Percentiles rank a stretch among this genome's conserved stretches.
Conservation (phyloP, 2,888 invertebrate genomes). For the Drosophila buzzatii region DNA sequence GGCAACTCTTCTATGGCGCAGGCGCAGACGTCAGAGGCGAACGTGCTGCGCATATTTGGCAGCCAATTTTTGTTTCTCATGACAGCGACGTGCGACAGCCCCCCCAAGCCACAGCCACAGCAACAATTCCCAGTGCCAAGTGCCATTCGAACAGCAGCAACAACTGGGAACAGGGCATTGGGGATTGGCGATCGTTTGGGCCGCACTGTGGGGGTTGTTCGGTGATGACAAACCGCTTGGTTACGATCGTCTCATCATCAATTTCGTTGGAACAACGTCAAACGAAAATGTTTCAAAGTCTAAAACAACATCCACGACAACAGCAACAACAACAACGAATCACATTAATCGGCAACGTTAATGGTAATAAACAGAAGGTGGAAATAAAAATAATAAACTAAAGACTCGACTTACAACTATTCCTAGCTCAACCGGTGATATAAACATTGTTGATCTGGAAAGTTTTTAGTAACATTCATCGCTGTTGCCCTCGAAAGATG, state of each 20-base stretch:
- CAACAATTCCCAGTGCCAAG: slow-evolving; percentile 7
- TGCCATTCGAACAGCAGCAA: slow-evolving; percentile 9
- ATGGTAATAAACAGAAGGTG: slow-evolving; percentile 9
- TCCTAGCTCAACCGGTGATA: neutral
- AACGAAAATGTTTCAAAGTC: slow-evolving; percentile 36
- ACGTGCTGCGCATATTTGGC: slow-evolving; percentile 68
- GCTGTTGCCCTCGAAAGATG: neutral
- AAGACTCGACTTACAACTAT: slow-evolving; percentile 20
- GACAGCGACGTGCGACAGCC: slow-evolving; percentile 63
- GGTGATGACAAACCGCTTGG: slow-evolving; percentile 53
- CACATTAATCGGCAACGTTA: slow-evolving; percentile 24
- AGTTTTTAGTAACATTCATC: neutral
- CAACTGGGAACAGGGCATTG: slow-evolving; percentile 3
- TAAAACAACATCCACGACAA: slow-evolving; percentile 29
- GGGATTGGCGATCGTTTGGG: slow-evolving; percentile 3
- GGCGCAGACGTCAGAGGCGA: slow-evolving; percentile 72
- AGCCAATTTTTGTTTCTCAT: slow-evolving; percentile 40
- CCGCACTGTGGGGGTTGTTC: slow-evolving; percentile 25
- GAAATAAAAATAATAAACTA: slow-evolving; percentile 1
- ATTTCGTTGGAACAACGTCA: slow-evolving; percentile 51
- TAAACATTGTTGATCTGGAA: neutral
- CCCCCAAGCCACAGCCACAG: slow-evolving; percentile 1
- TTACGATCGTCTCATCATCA: slow-evolving; percentile 12
- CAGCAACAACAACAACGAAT: slow-evolving; percentile 22
- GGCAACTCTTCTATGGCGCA: slow-evolving; percentile 51